Conservation (phyloP, 2,797 vertebrate species). For the Sebastiscus albofasciatus region DNA sequence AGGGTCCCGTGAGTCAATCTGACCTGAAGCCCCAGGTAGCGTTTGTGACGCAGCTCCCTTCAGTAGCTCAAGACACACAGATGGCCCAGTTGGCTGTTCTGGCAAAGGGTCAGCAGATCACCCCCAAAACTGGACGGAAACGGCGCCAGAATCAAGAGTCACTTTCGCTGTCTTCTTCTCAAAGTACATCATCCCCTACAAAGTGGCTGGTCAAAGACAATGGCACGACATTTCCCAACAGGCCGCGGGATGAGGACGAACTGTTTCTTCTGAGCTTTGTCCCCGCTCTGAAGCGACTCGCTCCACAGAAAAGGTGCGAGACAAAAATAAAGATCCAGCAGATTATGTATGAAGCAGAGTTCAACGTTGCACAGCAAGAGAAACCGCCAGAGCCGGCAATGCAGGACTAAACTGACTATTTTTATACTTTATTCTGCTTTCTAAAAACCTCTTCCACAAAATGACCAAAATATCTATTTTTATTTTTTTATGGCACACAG, state of each 20-base stretch:
- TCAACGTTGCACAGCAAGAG: constrained; percentile 62
- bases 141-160: constrained; percentile 38
- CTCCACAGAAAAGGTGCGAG: constrained; percentile 80
- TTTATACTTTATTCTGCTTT: constrained; percentile 44
- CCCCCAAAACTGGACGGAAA: constrained; percentile 56
- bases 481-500: not conserved
- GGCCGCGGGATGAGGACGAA: constrained; percentile 77
- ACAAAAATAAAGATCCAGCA: constrained; percentile 84
- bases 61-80: constrained; percentile 51
- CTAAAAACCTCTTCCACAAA: constrained; percentile 28
- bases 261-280: constrained; percentile 82
- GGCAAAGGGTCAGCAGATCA: constrained; percentile 50
- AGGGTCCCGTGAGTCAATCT: constrained; percentile 27
- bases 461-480: constrained; percentile 32
- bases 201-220: constrained; percentile 70
- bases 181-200: not conserved
- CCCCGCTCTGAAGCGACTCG: constrained; percentile 78
- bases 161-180: constrained; percentile 17
- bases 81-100: constrained; percentile 49
- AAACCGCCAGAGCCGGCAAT: constrained; percentile 37
- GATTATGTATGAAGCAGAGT: constrained; percentile 82
- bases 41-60: constrained; percentile 47
- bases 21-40: constrained; percentile 59
- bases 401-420: constrained; percentile 28
- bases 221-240: constrained; percentile 31